phyloP scores from a whole-genome alignment of 2,797 vertebrate species.

The Steatocranus sp. region DNA sequence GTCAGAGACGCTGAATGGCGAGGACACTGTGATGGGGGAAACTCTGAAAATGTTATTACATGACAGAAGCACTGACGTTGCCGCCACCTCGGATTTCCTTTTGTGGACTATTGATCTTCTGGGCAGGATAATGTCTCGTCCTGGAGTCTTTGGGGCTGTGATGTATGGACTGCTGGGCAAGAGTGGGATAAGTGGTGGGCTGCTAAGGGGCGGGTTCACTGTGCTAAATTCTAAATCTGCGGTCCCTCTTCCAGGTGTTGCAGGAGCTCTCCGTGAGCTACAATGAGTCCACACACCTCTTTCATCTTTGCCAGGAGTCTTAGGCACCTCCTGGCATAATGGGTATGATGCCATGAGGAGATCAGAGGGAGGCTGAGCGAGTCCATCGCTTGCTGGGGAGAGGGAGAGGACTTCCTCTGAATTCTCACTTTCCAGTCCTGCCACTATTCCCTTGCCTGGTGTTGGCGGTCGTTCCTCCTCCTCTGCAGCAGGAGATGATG shows the following conservation, averaged over 20 bases:
- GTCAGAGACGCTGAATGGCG: constrained; percentile 73
- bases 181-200: constrained; percentile 46
- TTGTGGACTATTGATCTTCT: constrained; percentile 25
- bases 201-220: not conserved
- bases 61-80: not conserved
- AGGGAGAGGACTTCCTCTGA: constrained; percentile 60
- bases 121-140: constrained; percentile 52
- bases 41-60: constrained; percentile 60
- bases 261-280: constrained; percentile 76
- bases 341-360: constrained; percentile 61
- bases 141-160: constrained; percentile 63
- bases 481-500: constrained; percentile 62
- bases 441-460: constrained; percentile 74
- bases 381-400: constrained; percentile 16
- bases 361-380: constrained; percentile 3
- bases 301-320: constrained; percentile 85
- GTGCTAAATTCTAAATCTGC: constrained; percentile 68
- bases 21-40: constrained; percentile 47
- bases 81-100: constrained; percentile 27
- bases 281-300: constrained; percentile 63
- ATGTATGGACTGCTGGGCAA: constrained; percentile 48
- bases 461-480: constrained; percentile 80
- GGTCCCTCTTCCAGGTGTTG: constrained; percentile 79
- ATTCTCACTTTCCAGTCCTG: constrained; percentile 67
- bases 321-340: constrained; percentile 80